These are phyloP conservation scores for Tetramorium bicarinatum DNA, from an alignment of 2,888 invertebrate species.

Conservation along the genomic window DNA sequence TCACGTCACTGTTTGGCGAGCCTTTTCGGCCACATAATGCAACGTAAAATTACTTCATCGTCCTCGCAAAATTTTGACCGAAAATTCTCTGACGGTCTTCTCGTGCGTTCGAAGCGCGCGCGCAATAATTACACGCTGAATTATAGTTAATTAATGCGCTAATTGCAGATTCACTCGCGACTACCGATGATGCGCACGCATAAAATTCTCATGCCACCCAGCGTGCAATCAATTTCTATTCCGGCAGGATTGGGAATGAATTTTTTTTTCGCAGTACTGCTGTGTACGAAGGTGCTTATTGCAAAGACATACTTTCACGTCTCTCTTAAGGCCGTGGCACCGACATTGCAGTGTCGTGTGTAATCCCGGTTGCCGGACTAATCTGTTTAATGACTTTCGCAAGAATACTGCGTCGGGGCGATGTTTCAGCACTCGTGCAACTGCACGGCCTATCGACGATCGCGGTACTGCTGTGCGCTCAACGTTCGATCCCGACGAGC, in stretches of 20 bases:
- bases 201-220: slow-evolving; percentile 70
- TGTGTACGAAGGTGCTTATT: slow-evolving; percentile 55
- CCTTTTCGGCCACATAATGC: slow-evolving; percentile 34
- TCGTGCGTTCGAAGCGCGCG: slow-evolving; percentile 29
- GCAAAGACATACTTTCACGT: slow-evolving; percentile 75
- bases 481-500: not conserved
- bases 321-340: slow-evolving; percentile 76
- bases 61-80: slow-evolving; percentile 43
- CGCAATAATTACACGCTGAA: slow-evolving; percentile 81
- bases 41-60: slow-evolving; percentile 59
- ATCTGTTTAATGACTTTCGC: slow-evolving; percentile 81
- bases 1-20: not conserved
- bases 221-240: slow-evolving; percentile 80
- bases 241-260: slow-evolving; percentile 72
- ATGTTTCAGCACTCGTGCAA: slow-evolving; percentile 63
- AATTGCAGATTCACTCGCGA: slow-evolving; percentile 82
- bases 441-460: slow-evolving; percentile 19
- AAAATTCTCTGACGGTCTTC: slow-evolving; percentile 35
- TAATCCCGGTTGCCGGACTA: slow-evolving; percentile 78
- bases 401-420: slow-evolving; percentile 68
- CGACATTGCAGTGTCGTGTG: slow-evolving; percentile 59
- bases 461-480: not conserved
- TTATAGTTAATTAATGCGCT: slow-evolving; percentile 84
- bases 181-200: slow-evolving; percentile 66
- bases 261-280: slow-evolving; percentile 70